These are phyloP conservation scores for Peromyscus nudipes DNA, from an alignment of 2,797 vertebrate species.

Conservation along the genomic window DNA sequence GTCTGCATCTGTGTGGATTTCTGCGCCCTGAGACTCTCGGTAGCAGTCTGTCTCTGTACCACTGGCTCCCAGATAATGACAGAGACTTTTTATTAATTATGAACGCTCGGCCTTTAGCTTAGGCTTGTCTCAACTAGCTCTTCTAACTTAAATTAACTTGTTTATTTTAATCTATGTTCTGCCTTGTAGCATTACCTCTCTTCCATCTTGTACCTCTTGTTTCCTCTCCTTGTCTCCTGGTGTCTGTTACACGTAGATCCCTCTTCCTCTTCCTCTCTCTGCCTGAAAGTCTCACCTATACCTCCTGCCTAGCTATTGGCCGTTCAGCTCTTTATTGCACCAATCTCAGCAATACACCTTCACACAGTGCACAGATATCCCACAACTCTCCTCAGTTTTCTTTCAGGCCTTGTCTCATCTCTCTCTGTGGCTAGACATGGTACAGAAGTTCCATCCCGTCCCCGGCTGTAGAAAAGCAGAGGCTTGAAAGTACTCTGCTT, in stretches of 20 bases:
- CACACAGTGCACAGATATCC: not conserved
- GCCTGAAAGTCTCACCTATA: not conserved
- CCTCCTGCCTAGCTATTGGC: not conserved
- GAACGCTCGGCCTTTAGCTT: not conserved
- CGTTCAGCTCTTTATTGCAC: not conserved
- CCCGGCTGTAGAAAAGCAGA: slow-evolving; percentile 49
- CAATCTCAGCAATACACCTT: not conserved
- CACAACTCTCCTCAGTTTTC: not conserved
- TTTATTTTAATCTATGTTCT: not conserved
- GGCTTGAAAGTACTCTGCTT: not conserved
- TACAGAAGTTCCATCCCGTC: not conserved
- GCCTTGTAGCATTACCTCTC: not conserved
- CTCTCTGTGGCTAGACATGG: not conserved
- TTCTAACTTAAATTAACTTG: not conserved
- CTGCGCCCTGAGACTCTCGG: not conserved
- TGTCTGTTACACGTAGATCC: not conserved
- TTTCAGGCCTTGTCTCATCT: not conserved
- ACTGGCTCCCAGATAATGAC: not conserved
- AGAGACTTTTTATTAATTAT: not conserved
- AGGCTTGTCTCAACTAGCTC: not conserved
- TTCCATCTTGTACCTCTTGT: not conserved
- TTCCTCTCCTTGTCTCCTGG: not conserved
- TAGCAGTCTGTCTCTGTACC: not conserved
- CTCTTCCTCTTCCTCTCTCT: not conserved
- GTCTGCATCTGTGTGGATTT: not conserved